Evolutionary conservation across 2,888 invertebrate species (phyloP).

Genomic region (Pinctada fucata): DNA sequence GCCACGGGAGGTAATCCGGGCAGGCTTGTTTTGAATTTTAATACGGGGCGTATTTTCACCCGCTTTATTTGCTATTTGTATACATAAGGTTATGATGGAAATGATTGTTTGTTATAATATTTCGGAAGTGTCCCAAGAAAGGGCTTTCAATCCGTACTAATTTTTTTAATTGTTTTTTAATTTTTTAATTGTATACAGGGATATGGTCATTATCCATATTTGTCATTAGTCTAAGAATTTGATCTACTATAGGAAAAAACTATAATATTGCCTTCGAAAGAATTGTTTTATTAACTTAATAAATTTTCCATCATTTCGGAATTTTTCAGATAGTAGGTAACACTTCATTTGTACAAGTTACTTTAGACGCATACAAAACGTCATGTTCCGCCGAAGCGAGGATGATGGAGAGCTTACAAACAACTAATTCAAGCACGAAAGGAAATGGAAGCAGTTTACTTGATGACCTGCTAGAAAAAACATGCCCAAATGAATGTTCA

Average conservation of each 20-base stretch:
- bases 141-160: no score
- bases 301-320: no score
- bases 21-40: no score
- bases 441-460: neutral
- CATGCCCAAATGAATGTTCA: neutral
- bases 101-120: no score
- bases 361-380: neutral
- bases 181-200: neutral
- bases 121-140: no score
- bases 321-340: neutral
- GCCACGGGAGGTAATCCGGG: no score
- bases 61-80: no score
- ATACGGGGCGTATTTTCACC: no score
- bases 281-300: neutral
- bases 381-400: neutral
- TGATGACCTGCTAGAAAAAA: neutral
- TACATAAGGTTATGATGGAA: no score
- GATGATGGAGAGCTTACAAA: neutral
- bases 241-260: no score
- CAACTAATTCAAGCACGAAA: neutral
- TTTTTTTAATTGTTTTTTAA: neutral
- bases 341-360: neutral
- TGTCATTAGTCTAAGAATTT: no score
- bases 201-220: no score
- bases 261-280: neutral